Conservation (phyloP, 2,888 invertebrate genomes). For the Deilephila elpenor region DNA sequence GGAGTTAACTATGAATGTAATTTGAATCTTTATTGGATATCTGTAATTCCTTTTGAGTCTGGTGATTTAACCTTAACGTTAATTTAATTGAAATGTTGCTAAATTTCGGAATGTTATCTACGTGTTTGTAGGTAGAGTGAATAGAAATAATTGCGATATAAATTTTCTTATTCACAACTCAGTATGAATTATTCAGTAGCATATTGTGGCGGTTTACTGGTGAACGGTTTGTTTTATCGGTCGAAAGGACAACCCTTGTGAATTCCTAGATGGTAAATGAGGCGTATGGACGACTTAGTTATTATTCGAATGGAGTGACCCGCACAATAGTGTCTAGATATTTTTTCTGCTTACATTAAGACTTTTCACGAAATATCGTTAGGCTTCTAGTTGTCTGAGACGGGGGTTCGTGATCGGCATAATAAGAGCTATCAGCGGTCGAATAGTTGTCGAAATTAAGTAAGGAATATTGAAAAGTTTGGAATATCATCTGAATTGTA, state of each 20-base stretch:
- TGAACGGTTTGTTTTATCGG: conserved; percentile 32
- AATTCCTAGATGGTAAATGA: conserved; percentile 39
- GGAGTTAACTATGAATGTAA: conserved; percentile 14
- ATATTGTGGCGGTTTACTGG: conserved; percentile 23
- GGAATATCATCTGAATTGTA: no score
- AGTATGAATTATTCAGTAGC: conserved; percentile 30
- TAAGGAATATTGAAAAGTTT: conserved; percentile 2
- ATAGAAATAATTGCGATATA: background rate
- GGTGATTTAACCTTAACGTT: background rate
- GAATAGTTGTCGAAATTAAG: conserved; percentile 13
- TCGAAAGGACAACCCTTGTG: conserved; percentile 32
- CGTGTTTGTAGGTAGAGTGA: background rate
- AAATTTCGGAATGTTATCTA: background rate
- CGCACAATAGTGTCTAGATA: conserved; percentile 41
- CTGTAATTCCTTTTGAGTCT: conserved; percentile 22
- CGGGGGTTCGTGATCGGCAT: conserved; percentile 42
- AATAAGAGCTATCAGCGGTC: conserved; percentile 35
- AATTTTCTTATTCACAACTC: conserved; percentile 26
- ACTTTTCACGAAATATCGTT: conserved; percentile 37
- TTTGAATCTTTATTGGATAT: conserved; percentile 26
- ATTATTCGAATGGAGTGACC: conserved; percentile 44
- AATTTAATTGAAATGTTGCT: conserved; percentile 11
- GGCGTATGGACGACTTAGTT: conserved; percentile 43
- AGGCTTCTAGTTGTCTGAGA: conserved; percentile 30
- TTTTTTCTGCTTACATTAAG: conserved; percentile 45